These are phyloP conservation scores for Pangasius sanitwongsei DNA, from an alignment of 2,797 vertebrate species.

Conservation along the genomic window DNA sequence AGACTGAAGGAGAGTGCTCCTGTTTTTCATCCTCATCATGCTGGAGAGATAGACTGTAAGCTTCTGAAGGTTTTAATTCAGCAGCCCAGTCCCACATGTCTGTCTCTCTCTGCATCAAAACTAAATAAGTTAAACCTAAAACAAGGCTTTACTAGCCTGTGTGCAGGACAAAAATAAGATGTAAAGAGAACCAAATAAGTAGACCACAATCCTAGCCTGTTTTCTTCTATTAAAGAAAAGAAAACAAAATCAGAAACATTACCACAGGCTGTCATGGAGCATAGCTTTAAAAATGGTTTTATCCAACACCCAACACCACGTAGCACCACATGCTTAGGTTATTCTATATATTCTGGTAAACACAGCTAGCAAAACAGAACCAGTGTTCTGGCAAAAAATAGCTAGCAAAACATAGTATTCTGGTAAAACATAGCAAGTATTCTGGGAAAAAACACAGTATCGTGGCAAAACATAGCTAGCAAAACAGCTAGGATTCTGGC, in stretches of 20 bases:
- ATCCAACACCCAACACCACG: not conserved
- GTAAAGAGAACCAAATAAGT: not conserved
- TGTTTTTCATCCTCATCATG: slow-evolving; percentile 14
- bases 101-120: not conserved
- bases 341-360: not conserved
- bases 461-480: not conserved
- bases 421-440: not conserved
- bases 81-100: not conserved
- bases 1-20: not conserved
- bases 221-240: not conserved
- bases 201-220: not conserved
- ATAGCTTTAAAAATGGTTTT: not conserved
- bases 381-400: not conserved
- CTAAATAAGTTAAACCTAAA: not conserved
- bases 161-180: not conserved
- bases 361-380: not conserved
- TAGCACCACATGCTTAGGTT: too few species aligned
- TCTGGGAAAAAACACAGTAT: not conserved
- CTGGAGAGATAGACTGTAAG: slow-evolving; percentile 2
- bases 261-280: not conserved
- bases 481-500: not conserved
- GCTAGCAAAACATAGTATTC: not conserved
- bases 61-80: slow-evolving; percentile 29
- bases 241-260: not conserved
- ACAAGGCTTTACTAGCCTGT: not conserved